Evolutionary conservation across 1,140 invertebrate genomes (phyloP).

Genomic region (Melitaea cinxia): DNA sequence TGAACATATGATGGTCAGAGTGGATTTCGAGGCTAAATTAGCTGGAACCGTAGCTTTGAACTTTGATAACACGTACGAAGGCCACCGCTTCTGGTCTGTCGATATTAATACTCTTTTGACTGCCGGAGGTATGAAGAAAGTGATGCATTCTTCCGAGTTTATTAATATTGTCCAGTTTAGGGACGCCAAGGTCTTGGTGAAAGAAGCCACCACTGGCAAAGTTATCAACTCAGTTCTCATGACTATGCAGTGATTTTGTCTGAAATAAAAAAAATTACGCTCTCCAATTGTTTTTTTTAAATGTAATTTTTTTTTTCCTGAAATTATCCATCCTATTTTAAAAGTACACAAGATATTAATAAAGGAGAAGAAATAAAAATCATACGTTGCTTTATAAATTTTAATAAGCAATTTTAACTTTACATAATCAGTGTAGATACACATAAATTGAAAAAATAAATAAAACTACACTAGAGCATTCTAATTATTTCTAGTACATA

Average conservation of each 20-base stretch:
- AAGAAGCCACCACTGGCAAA: conserved; percentile 27
- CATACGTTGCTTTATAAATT: conserved; percentile 19
- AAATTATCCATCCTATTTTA: neutral
- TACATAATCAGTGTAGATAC: conserved; percentile 17
- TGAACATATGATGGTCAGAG: conserved; percentile 33
- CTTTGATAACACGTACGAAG: conserved; percentile 40
- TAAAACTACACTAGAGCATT: conserved; percentile 26
- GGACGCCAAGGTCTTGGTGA: conserved; percentile 40
- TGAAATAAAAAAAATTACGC: neutral
- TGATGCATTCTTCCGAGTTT: conserved; percentile 35
- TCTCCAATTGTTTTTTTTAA: neutral
- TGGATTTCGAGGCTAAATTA: conserved; percentile 51
- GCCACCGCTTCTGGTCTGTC: conserved; percentile 53
- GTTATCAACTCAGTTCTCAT: conserved; percentile 8
- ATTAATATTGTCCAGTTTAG: conserved; percentile 45
- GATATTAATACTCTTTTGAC: conserved; percentile 40
- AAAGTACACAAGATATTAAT: neutral
- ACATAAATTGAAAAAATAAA: conserved; percentile 29
- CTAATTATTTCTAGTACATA: conserved; percentile 4
- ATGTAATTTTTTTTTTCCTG: neutral
- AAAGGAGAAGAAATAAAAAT: neutral
- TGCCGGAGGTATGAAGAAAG: conserved; percentile 27
- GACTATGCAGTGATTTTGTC: conserved; percentile 12
- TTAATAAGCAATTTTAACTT: conserved; percentile 30
- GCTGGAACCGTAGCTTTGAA: conserved; percentile 46